Percentiles rank a stretch among this genome's conserved stretches.
Evolutionary conservation across 2,888 invertebrate genomes (phyloP).

Genomic region (Hemithea aestivaria): DNA sequence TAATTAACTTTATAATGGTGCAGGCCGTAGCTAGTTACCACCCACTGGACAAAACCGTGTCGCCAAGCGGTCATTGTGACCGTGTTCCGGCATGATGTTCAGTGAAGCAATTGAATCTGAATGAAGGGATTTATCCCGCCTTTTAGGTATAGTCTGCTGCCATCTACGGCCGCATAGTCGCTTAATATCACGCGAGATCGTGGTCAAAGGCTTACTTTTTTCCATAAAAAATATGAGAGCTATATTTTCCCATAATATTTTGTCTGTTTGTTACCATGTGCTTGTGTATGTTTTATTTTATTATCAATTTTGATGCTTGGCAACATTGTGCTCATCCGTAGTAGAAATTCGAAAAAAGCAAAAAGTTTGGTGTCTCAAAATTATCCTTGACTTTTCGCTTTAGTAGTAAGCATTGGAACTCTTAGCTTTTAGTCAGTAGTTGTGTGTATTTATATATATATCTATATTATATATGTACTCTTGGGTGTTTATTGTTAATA

Average conservation of each 20-base stretch:
- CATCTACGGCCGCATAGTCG: too few relatives aligned
- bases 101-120: too few relatives aligned
- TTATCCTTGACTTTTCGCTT: slow-evolving; percentile 61
- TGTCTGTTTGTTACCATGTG: slow-evolving; percentile 43
- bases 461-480: slow-evolving; percentile 45
- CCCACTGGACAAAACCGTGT: too few relatives aligned
- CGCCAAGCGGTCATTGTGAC: too few relatives aligned
- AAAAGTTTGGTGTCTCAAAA: slow-evolving; percentile 48
- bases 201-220: too few relatives aligned
- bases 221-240: slow-evolving; percentile 38
- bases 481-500: slow-evolving; percentile 29
- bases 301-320: slow-evolving; percentile 79
- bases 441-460: slow-evolving; percentile 57
- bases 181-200: too few relatives aligned
- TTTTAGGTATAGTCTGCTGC: too few relatives aligned
- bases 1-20: too few relatives aligned
- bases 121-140: too few relatives aligned
- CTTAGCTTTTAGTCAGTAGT: slow-evolving; percentile 62
- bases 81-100: too few relatives aligned
- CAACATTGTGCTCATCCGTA: slow-evolving; percentile 75
- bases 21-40: too few relatives aligned
- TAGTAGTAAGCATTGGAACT: slow-evolving; percentile 61
- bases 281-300: slow-evolving; percentile 75
- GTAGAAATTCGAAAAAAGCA: slow-evolving; percentile 47
- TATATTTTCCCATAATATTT: slow-evolving; percentile 22